Evolutionary conservation across 2,797 vertebrate genomes (phyloP), one percentile per base, ranked within the genome.

Genomic region (Spheniscus humboldti): DNA sequence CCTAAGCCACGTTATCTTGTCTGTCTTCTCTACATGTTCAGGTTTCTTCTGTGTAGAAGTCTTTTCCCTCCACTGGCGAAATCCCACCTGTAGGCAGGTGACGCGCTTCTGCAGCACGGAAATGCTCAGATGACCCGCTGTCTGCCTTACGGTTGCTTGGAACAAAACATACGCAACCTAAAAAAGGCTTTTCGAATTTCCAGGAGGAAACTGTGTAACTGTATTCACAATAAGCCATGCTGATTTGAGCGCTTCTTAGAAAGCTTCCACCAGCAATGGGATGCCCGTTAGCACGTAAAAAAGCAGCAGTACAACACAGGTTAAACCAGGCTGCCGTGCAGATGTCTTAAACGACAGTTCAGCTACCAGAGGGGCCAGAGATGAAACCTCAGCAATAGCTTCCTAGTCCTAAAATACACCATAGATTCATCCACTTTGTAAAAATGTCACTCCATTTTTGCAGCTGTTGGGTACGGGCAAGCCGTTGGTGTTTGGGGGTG

Each of bases 61-160:
- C 18, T 75, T 71, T 64, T 63, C 84, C 57, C 37, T 31, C 35
- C 24, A 0, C 7, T 3, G 62, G 10, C 27, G 80, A 67, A 57
- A n/a, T 33, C 63, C 11, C n/a, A 3, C 39, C 0, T 16, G 0
- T 4, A 12, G 47, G 62, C 28, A 43, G 12, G 4, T 0, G 0
- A 11, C 1, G 2, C 2, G 4, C 23, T 60, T 23, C 30, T 35
- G 55, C 56, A 19, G 76, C 33, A 3, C 5, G 16, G 28, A 0
- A 31, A 19, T 5, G 50, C 33, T 52, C 6, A 6, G 56, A 0
- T 20, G 62, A 11, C 41, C 72, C 45, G 1, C 66, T 7, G 47
- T 4, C 18, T 13, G 75, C 22, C 7, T 25, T 9, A 3, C 3
- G 0, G 53, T 35, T 45, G 68, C 67, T 53, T 13, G 72, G 33